These are phyloP conservation scores for Phalacrocorax brasilianus DNA, from an alignment of 2,113 vertebrate species.

Conservation along the genomic window DNA sequence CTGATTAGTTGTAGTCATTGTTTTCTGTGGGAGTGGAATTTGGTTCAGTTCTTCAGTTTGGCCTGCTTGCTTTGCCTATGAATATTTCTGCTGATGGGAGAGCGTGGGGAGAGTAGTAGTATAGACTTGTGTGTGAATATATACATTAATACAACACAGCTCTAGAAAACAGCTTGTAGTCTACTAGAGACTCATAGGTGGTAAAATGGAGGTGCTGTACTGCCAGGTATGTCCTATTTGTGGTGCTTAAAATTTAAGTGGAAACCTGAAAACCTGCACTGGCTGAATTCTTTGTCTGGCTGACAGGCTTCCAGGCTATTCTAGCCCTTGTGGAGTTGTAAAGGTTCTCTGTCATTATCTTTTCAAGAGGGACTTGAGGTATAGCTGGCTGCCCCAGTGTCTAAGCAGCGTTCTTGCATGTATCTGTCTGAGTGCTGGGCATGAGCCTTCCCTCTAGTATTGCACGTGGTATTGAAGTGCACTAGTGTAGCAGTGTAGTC, in stretches of 20 bases:
- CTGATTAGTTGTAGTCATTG: background rate
- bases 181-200: background rate
- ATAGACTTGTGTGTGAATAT: background rate
- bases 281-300: background rate
- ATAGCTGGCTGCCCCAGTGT: background rate
- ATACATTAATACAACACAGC: background rate
- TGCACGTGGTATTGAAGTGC: fast-evolving
- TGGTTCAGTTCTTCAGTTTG: background rate
- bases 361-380: background rate
- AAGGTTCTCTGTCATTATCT: background rate
- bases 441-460: background rate
- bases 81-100: background rate
- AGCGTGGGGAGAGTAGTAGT: background rate
- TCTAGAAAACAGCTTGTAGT: background rate
- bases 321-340: too few relatives aligned
- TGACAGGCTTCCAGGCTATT: background rate
- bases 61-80: background rate
- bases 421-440: background rate
- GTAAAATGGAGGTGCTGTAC: background rate
- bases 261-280: background rate
- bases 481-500: background rate
- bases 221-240: background rate
- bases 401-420: background rate
- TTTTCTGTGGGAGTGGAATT: background rate
- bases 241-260: background rate